Base-by-base conservation (phyloP, 2,113 vertebrate species). In the Sinosuthora webbiana region DNA sequence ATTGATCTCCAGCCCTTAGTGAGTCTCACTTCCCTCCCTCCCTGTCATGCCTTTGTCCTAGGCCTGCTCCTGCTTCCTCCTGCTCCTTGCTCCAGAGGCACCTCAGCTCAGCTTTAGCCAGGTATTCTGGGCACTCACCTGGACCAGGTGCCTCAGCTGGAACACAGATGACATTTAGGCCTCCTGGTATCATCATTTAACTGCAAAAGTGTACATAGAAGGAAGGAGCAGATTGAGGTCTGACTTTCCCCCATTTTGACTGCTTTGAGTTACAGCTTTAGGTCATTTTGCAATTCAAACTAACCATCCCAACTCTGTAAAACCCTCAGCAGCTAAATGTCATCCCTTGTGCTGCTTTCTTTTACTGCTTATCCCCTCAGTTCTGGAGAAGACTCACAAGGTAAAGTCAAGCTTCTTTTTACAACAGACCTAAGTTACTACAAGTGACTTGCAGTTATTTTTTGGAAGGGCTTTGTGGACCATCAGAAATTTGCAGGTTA, bases 141-240 rank as follows among this genome's bases (percentile, higher is more conserved):
- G 77, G 23, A 37, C 55, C 45, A 30, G 30, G 8, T 33, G 27
- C 60, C 37, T 39, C 86, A 13, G 0, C 55, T 62, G 45, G 15
- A 50, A 23, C 6, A 20, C 0, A 2, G 18, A 10, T 33, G 30
- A 7, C 8, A 6, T 20, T 24, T 15, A 18, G 13, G 15, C n/a
- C 64, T 87, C 2, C 23, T 19, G 42, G 7, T 17, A 24, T 30
- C 35, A 15, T 69, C 6, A 24, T 74, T 60, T 67, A 62, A n/a
- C 21, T 77, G 23, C 31, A 84, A 68, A 68, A 16, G 4, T 33
- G 23, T 18, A 9, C 45, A 27, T 3, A 57, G 44, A 62, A 63
- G 6, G 33, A 77, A 18, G n/a, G 33, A 80, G 35, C 33, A 57
- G 18, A 24, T 22, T 77, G 14, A 27, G 23, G 7, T 56, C 53